Evolutionary conservation across 2,888 invertebrate genomes (phyloP).

Genomic region (Lasiommata megera): DNA sequence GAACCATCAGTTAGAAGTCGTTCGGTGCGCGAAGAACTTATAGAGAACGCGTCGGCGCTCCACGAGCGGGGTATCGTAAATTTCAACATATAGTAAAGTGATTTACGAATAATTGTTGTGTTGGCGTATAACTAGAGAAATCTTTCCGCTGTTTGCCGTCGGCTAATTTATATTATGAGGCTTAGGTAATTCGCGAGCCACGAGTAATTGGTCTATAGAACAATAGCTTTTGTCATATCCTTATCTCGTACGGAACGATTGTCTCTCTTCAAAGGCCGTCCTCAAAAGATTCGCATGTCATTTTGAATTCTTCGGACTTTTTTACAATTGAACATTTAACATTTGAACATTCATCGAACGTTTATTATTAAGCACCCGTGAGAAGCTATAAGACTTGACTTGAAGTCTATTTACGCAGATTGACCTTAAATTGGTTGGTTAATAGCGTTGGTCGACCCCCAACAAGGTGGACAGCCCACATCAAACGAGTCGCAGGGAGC

Average conservation of each 20-base stretch:
- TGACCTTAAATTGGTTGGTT: too few relatives aligned
- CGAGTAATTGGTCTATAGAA: slow-evolving; percentile 80
- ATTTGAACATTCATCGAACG: too few relatives aligned
- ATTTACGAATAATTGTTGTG: slow-evolving; percentile 82
- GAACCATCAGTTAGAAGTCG: slow-evolving; percentile 59
- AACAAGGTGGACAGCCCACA: too few relatives aligned
- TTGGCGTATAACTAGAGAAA: slow-evolving; percentile 81
- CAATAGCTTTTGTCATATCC: slow-evolving; percentile 80
- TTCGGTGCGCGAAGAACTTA: slow-evolving; percentile 41
- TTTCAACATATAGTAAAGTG: slow-evolving; percentile 82
- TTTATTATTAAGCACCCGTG: slow-evolving; percentile 24
- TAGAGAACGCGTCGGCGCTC: slow-evolving; percentile 61
- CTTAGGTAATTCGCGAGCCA: slow-evolving; percentile 79
- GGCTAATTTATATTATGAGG: slow-evolving; percentile 81
- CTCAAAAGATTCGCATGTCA: slow-evolving; percentile 62
- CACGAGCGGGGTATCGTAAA: slow-evolving; percentile 71
- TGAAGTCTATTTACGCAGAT: too few relatives aligned
- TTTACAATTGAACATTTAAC: slow-evolving; percentile 21
- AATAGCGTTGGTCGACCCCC: too few relatives aligned
- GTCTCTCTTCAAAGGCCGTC: slow-evolving; percentile 67
- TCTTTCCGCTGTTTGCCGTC: slow-evolving; percentile 81
- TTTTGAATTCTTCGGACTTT: slow-evolving; percentile 35
- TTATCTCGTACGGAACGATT: slow-evolving; percentile 73
- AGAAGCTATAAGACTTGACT: neutral
- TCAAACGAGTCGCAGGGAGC: too few relatives aligned